Evolutionary conservation across 2,797 vertebrate genomes (phyloP), one percentile per base, ranked within the genome.

Genomic region (Coranthus polyacanthus): DNA sequence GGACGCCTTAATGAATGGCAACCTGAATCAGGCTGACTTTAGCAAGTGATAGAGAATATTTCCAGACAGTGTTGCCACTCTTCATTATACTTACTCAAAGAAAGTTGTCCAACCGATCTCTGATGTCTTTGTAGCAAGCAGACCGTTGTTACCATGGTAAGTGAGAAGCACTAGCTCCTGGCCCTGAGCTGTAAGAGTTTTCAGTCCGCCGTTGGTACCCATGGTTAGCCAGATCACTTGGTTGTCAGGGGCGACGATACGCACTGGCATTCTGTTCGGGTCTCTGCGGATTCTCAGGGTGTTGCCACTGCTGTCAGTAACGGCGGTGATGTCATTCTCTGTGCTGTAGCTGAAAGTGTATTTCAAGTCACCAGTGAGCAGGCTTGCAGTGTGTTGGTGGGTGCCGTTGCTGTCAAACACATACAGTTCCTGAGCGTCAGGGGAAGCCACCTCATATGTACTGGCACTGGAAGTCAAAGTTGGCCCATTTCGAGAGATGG

Each of bases 31-130:
- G 46, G 32, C 37, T 32, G 15, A 68, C 42, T 39, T 49, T 45
- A 24, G 16, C 9, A 61, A 56, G 41, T 15, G 34, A 59, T 43
- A 39, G 29, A 54, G 60, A 47, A 18, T 32, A 56, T 58, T 70
- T 53, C 6, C 32, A 45, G n/a, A n/a, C n/a, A n/a, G 62, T 22
- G 12, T 12, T 57, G 44, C 46, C 47, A 61, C 10, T 59, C n/a
- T 38, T 21, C 13, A 11, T 60, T 38, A 15, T 89, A 96, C 98
- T 96, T 91, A 99, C 98, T 99, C 97, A 70, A 97, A 99, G 87
- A 99, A 99, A 0, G 97, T 98, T 1, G 97, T 98, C 98, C 98
- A 99, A 63, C 98, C 98, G 16, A 96, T 99, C 85, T 97, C 95
- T 8, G 95, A 97, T 0, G 96, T 99, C 91, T 98, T 99, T 1